These are phyloP conservation scores for Darevskia mixta DNA, from an alignment of 2,797 vertebrate species.

Conservation along the genomic window DNA sequence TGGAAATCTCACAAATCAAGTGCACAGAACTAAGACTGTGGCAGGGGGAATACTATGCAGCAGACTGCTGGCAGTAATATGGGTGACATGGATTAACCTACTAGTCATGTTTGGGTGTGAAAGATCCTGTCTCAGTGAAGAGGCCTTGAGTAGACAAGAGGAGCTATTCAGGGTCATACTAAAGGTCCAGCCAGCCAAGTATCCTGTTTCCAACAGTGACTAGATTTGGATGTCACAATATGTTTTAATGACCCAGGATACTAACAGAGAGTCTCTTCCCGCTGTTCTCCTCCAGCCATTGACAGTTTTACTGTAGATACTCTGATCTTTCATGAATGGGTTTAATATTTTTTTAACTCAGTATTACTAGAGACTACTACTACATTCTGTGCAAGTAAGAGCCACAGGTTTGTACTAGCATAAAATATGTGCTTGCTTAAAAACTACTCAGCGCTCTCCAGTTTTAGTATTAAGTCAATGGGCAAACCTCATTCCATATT, in stretches of 20 bases:
- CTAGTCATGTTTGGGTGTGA: conserved; percentile 11
- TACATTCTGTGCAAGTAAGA: not conserved
- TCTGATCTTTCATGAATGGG: not conserved
- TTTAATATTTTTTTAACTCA: not conserved
- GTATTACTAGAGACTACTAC: not conserved
- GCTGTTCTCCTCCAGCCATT: not conserved
- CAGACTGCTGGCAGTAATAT: not conserved
- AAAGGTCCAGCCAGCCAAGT: not conserved
- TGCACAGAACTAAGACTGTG: not conserved
- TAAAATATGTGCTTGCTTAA: not conserved
- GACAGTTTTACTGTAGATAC: not conserved
- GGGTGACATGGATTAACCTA: conserved; percentile 12
- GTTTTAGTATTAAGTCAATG: not conserved
- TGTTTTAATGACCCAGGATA: not conserved
- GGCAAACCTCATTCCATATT: not conserved
- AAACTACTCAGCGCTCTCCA: not conserved
- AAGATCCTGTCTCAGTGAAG: not conserved
- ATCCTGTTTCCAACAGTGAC: not conserved
- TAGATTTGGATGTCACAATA: conserved; percentile 9
- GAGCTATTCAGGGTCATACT: not conserved
- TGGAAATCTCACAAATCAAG: not conserved
- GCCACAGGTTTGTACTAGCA: not conserved
- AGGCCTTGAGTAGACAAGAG: not conserved
- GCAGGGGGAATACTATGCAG: not conserved
- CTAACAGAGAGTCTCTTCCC: not conserved